phyloP scores from a whole-genome alignment of 2,888 invertebrate species.

The Aricia artaxerxes region DNA sequence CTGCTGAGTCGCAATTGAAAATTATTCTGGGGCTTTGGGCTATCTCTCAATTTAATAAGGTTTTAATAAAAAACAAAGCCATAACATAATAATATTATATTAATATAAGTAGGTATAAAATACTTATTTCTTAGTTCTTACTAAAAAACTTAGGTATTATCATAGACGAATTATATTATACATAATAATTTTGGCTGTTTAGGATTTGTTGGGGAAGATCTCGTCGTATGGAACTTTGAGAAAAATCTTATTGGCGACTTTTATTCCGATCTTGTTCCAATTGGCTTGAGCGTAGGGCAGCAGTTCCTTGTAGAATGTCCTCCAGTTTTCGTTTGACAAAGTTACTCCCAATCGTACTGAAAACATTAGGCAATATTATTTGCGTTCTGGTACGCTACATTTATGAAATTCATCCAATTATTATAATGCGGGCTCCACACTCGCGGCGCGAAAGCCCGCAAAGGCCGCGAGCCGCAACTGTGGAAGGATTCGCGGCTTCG shows the following conservation, averaged over 20 bases:
- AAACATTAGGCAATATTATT: slow-evolving; percentile 45
- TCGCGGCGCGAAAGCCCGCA: no score
- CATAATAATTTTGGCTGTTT: neutral
- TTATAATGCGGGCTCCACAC: no score
- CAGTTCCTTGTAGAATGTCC: slow-evolving; percentile 77
- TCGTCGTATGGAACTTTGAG: slow-evolving; percentile 76
- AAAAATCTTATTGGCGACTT: slow-evolving; percentile 77
- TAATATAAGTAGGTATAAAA: neutral
- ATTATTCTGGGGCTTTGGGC: no score
- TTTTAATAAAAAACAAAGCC: neutral
- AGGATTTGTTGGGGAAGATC: slow-evolving; percentile 46
- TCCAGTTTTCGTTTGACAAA: slow-evolving; percentile 83
- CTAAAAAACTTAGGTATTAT: neutral
- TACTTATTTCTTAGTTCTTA: neutral
- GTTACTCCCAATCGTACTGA: slow-evolving; percentile 76
- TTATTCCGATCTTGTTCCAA: slow-evolving; percentile 79
- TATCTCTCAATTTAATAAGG: neutral
- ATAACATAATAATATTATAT: neutral
- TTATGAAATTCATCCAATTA: no score
- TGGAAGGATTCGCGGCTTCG: no score
- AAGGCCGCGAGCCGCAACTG: no score
- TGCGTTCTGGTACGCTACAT: no score
- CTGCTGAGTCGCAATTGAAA: no score
- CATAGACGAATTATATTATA: no score
- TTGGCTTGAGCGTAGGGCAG: slow-evolving; percentile 76